Conservation (phyloP, 2,888 invertebrate species). For the Mantis religiosa region DNA sequence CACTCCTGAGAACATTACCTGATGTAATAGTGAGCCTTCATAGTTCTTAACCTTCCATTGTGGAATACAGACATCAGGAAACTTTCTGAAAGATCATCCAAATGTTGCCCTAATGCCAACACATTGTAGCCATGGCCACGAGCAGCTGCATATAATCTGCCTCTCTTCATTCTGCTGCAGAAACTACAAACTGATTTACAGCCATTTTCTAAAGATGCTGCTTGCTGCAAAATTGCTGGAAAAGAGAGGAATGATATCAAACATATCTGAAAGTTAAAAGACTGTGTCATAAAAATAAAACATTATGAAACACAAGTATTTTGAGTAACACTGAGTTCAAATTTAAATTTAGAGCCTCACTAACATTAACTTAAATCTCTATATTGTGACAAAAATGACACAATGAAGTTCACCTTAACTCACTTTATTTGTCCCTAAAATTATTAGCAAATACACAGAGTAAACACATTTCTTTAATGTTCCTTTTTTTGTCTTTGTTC, state of each 20-base stretch:
- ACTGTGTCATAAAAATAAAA: too few relatives aligned
- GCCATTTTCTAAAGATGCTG: conserved; percentile 41
- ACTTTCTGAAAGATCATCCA: conserved; percentile 79
- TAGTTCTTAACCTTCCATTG: conserved; percentile 70
- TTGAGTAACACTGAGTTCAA: too few relatives aligned
- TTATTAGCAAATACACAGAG: too few relatives aligned
- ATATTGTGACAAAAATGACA: too few relatives aligned
- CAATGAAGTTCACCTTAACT: too few relatives aligned
- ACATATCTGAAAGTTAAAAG: too few relatives aligned
- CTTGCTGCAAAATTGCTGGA: conserved; percentile 52
- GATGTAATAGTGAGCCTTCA: conserved; percentile 76
- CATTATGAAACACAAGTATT: too few relatives aligned
- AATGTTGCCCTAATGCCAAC: conserved; percentile 79
- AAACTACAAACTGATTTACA: conserved; percentile 62
- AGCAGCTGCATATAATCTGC: conserved; percentile 71
- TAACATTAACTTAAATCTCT: too few relatives aligned
- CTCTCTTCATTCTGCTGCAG: conserved; percentile 66
- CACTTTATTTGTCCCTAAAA: too few relatives aligned
- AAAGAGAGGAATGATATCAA: conserved; percentile 24
- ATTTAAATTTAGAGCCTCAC: too few relatives aligned
- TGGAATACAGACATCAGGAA: conserved; percentile 79
- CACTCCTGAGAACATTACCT: conserved; percentile 47
- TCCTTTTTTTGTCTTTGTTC: too few relatives aligned
- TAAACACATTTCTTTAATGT: too few relatives aligned
- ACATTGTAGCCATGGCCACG: conserved; percentile 77